Percentiles rank a stretch among this genome's conserved stretches.
These are phyloP conservation scores for Drosophila rubida DNA, from an alignment of 2,888 invertebrate species.

Conservation along the genomic window DNA sequence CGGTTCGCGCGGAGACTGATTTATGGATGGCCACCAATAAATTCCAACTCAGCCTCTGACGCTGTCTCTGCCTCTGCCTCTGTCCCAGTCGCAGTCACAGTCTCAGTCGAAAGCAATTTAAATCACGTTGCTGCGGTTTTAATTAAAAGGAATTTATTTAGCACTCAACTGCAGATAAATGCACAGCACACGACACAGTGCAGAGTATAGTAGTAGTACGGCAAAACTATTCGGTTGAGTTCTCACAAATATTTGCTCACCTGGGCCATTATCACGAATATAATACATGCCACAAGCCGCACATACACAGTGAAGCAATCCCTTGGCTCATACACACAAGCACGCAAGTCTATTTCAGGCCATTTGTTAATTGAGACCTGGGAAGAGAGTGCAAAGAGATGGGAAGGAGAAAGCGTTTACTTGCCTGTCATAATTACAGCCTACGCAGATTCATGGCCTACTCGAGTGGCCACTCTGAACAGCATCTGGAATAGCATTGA, in stretches of 20 bases:
- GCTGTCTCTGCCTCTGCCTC: conserved; percentile 38
- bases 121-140: conserved; percentile 78
- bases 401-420: conserved; percentile 5
- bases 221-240: conserved; percentile 10
- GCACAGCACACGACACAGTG: conserved; percentile 45
- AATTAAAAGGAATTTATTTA: conserved; percentile 80
- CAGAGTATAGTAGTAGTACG: not conserved
- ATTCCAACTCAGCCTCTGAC: conserved; percentile 56
- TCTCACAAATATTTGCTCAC: conserved; percentile 47
- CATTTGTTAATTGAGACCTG: conserved; percentile 62
- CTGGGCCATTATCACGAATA: conserved; percentile 20
- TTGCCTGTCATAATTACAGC: conserved; percentile 67
- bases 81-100: conserved; percentile 28
- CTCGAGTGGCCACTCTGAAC: conserved; percentile 42
- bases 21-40: conserved; percentile 74
- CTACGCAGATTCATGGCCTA: conserved; percentile 42
- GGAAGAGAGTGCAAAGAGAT: not conserved
- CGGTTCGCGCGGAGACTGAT: conserved; percentile 55
- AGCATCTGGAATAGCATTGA: not conserved
- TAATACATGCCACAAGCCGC: conserved; percentile 6
- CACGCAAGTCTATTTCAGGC: conserved; percentile 53
- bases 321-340: conserved; percentile 13
- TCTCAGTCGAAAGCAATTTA: conserved; percentile 63
- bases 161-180: conserved; percentile 78
- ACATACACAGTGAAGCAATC: conserved; percentile 9